These are phyloP conservation scores for Drosophila yooni DNA, from an alignment of 2,888 invertebrate species.

Conservation along the genomic window DNA sequence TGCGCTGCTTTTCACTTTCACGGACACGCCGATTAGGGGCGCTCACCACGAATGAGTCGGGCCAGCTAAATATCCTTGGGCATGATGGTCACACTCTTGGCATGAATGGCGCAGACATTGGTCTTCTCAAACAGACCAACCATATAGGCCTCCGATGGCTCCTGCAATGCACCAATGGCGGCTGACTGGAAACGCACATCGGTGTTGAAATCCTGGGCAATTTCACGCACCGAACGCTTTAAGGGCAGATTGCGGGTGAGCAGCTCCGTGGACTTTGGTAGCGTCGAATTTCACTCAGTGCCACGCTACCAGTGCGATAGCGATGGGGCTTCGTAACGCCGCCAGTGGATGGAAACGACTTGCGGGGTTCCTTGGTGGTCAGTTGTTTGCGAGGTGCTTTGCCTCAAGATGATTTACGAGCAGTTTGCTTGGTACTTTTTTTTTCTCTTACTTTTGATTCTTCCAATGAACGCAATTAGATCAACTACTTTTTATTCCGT, in stretches of 20 bases:
- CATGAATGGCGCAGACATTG: slow-evolving; percentile 98
- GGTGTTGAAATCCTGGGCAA: slow-evolving; percentile 98
- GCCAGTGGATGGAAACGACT: slow-evolving; percentile 96
- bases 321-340: slow-evolving; percentile 98
- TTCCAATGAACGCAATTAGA: slow-evolving; percentile 11
- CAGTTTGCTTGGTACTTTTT: slow-evolving; percentile 91
- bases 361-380: slow-evolving; percentile 97
- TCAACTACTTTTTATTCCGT: slow-evolving; percentile 16
- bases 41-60: slow-evolving; percentile 97
- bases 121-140: slow-evolving; percentile 99
- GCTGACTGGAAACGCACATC: slow-evolving; percentile 97
- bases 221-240: slow-evolving; percentile 96
- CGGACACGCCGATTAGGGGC: slow-evolving; percentile 89
- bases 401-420: slow-evolving; percentile 97
- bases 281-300: slow-evolving; percentile 97
- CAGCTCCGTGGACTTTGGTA: slow-evolving; percentile 97
- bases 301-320: slow-evolving; percentile 98
- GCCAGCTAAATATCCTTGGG: slow-evolving; percentile 99
- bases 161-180: slow-evolving; percentile 93
- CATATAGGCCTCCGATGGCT: slow-evolving; percentile 88
- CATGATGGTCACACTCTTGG: slow-evolving; percentile 98
- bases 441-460: slow-evolving; percentile 1
- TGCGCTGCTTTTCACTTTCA: slow-evolving; percentile 61
- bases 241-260: slow-evolving; percentile 93
- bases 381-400: slow-evolving; percentile 97